phyloP scores from a whole-genome alignment of 2,113 vertebrate genomes.

The Uria lomvia region DNA sequence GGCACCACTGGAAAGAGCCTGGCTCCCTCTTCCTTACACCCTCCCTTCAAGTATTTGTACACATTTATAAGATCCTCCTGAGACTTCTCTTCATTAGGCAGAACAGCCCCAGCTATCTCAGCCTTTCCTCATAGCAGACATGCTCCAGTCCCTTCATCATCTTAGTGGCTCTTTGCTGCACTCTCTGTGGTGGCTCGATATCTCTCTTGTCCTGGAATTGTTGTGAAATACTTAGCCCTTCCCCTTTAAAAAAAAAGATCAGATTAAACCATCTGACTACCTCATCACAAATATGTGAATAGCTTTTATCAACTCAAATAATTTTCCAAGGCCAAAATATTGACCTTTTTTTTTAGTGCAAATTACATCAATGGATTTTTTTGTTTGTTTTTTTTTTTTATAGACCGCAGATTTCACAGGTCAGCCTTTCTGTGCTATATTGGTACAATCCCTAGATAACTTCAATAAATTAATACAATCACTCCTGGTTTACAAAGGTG shows the following conservation, averaged over 20 bases:
- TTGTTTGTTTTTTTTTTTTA: background rate
- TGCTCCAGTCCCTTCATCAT: background rate
- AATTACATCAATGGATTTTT: background rate
- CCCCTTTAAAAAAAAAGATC: background rate
- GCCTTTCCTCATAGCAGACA: background rate
- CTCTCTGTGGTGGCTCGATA: background rate
- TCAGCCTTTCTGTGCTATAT: background rate
- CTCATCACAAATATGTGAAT: background rate
- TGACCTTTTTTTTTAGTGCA: background rate
- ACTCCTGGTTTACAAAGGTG: background rate
- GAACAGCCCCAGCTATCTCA: background rate
- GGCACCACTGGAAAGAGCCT: background rate
- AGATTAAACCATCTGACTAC: background rate
- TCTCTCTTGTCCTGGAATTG: background rate
- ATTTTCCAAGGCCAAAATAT: background rate
- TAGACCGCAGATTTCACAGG: background rate
- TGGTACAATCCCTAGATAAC: background rate
- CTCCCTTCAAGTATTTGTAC: background rate
- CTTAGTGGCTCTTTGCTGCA: background rate
- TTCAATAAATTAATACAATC: background rate
- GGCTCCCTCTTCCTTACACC: background rate
- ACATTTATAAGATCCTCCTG: background rate
- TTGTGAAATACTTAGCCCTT: background rate
- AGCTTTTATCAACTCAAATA: background rate
- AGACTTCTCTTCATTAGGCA: background rate